phyloP scores from a whole-genome alignment of 2,888 invertebrate species.

The Andrena haemorrhoa region DNA sequence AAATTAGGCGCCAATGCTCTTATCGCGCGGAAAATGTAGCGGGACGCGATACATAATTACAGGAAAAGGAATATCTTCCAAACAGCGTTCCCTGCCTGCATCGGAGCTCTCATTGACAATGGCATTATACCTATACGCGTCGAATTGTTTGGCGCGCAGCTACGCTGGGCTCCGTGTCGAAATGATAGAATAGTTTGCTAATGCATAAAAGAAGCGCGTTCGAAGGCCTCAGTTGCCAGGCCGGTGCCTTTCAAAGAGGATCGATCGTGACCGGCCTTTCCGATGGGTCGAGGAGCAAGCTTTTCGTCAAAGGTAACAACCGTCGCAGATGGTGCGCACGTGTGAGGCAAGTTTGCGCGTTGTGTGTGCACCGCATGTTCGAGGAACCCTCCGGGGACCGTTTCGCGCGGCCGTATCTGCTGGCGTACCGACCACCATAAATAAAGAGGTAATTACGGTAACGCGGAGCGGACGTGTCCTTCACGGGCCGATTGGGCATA shows the following conservation, averaged over 20 bases:
- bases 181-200: too few species aligned
- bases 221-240: background rate
- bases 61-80: background rate
- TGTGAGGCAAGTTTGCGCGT: slow-evolving; percentile 55
- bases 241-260: slow-evolving; percentile 48
- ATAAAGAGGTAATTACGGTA: slow-evolving; percentile 38
- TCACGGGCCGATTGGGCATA: slow-evolving; percentile 30
- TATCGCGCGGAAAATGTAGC: too few species aligned
- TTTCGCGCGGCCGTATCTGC: slow-evolving; percentile 34
- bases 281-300: slow-evolving; percentile 25
- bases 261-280: slow-evolving; percentile 57
- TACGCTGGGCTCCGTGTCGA: too few species aligned
- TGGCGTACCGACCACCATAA: slow-evolving; percentile 24
- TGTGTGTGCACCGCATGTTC: slow-evolving; percentile 43
- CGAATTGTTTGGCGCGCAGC: too few species aligned
- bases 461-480: slow-evolving; percentile 30
- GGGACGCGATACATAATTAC: background rate
- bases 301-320: slow-evolving; percentile 49
- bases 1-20: too few species aligned
- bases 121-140: too few species aligned
- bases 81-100: too few species aligned
- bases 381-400: slow-evolving; percentile 10
- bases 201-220: too few species aligned
- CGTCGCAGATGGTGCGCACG: slow-evolving; percentile 64
- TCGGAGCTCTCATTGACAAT: too few species aligned